Evolutionary conservation across 2,113 vertebrate species (phyloP).

Genomic region (Dermatemys mawii): DNA sequence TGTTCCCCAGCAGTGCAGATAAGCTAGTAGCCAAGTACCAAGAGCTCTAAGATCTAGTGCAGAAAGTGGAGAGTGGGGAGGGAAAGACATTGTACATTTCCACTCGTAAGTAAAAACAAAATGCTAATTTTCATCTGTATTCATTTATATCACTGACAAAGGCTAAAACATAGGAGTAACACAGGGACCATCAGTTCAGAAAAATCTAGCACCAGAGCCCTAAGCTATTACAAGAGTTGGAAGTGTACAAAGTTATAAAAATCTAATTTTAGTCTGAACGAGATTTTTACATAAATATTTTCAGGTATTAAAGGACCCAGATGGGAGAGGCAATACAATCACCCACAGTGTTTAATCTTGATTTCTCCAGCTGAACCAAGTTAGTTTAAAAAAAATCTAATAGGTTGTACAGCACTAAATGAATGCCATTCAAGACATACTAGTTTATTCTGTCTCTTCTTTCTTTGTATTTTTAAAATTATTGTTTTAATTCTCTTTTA

Average conservation of each 20-base stretch:
- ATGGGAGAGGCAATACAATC: background rate
- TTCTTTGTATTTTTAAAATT: background rate
- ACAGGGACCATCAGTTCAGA: background rate
- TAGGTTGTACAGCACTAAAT: background rate
- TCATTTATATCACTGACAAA: background rate
- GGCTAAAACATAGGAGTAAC: background rate
- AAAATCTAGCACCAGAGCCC: background rate
- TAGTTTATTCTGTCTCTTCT: background rate
- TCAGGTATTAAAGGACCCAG: background rate
- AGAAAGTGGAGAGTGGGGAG: too few species aligned
- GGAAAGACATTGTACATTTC: background rate
- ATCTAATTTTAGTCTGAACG: too few species aligned
- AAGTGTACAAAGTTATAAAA: too few species aligned
- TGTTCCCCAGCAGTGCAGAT: background rate
- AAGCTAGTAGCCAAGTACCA: background rate
- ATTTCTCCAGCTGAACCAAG: background rate
- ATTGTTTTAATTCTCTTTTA: background rate
- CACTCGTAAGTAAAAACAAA: background rate
- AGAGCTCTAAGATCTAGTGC: too few species aligned
- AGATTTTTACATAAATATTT: rapidly evolving
- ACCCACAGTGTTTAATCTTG: background rate
- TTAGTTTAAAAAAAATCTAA: background rate
- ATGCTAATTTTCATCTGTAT: background rate
- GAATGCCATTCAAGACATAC: background rate
- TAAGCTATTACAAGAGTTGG: background rate